These are phyloP conservation scores for Tryphoninae sp. DNA, from an alignment of 2,888 invertebrate genomes.

Conservation along the genomic window DNA sequence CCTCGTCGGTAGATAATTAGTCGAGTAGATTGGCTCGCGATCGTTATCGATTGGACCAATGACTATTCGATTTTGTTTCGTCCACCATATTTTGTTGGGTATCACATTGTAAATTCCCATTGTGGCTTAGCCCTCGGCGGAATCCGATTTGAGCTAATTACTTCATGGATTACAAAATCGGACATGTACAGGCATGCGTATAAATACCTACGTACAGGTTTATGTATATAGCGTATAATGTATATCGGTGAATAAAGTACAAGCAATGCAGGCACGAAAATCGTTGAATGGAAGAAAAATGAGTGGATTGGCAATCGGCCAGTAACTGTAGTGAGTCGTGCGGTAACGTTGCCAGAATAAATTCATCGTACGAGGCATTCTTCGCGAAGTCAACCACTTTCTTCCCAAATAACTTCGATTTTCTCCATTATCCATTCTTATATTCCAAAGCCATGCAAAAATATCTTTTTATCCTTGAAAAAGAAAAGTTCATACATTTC, in stretches of 20 bases:
- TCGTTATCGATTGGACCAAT: background rate
- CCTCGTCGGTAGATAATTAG: too few relatives aligned
- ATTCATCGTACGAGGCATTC: background rate
- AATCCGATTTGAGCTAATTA: constrained; percentile 57
- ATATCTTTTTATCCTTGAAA: too few relatives aligned
- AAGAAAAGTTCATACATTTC: too few relatives aligned
- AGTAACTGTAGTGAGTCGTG: constrained; percentile 22
- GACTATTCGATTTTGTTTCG: background rate
- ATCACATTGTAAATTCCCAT: constrained; percentile 37
- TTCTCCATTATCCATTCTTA: too few relatives aligned
- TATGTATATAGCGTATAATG: constrained; percentile 3
- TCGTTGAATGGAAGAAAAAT: constrained; percentile 55
- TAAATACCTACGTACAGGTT: background rate
- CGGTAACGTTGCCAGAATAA: constrained; percentile 49
- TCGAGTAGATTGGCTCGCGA: too few relatives aligned
- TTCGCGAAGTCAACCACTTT: too few relatives aligned
- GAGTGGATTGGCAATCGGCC: constrained; percentile 43
- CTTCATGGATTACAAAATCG: constrained; percentile 38
- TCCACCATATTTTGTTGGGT: constrained; percentile 19
- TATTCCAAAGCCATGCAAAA: too few relatives aligned
- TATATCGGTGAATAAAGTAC: constrained; percentile 6
- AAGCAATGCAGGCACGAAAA: constrained; percentile 35
- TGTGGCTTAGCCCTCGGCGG: constrained; percentile 47
- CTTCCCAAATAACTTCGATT: too few relatives aligned
- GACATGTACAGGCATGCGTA: background rate